Conservation (phyloP, 2,888 invertebrate genomes). For the Zygogramma bicolorata region DNA sequence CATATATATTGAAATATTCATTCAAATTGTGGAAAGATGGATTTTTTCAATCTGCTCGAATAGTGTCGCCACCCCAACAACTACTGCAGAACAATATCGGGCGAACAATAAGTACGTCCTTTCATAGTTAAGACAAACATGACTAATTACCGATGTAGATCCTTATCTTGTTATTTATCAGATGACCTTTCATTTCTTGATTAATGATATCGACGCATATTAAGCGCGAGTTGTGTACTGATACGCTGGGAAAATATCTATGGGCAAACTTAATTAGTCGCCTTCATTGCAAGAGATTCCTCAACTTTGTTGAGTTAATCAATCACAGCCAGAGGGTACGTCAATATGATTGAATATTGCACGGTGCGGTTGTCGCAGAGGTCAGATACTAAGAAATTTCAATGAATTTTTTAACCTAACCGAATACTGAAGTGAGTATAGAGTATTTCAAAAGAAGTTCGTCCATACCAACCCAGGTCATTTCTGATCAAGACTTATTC, state of each 20-base stretch:
- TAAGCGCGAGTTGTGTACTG: neutral
- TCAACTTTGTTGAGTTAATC: neutral
- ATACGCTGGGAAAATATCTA: neutral
- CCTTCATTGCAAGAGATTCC: neutral
- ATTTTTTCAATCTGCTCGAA: no score
- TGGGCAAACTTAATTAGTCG: neutral
- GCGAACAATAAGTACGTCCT: neutral
- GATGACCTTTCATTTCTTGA: conserved; percentile 12
- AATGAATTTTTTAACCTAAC: neutral
- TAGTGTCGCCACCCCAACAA: no score
- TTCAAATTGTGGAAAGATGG: no score
- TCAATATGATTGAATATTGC: neutral
- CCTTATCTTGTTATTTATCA: conserved; percentile 3
- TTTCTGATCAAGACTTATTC: no score
- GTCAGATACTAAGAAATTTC: neutral
- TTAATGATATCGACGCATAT: conserved; percentile 16
- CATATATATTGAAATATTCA: no score
- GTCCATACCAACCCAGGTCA: neutral
- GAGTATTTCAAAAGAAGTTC: no score
- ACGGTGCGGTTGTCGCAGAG: neutral
- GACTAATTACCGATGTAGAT: conserved; percentile 10
- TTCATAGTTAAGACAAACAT: neutral
- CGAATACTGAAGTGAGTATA: no score
- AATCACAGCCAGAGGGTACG: conserved; percentile 2
- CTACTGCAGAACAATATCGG: no score